These are phyloP conservation scores for Cacatua alba DNA, from an alignment of 2,113 vertebrate genomes.

Conservation along the genomic window DNA sequence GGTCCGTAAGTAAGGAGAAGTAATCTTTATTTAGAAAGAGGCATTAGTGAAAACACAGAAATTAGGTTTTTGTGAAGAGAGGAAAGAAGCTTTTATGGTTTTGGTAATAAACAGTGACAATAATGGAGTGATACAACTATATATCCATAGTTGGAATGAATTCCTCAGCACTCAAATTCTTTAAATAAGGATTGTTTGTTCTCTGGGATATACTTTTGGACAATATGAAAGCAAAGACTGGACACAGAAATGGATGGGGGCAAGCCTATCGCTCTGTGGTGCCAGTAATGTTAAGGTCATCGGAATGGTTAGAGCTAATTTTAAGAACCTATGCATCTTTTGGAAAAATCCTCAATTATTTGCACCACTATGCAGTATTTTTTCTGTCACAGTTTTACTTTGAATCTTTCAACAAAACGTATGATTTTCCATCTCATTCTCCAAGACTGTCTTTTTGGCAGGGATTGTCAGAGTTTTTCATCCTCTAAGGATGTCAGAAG, in stretches of 20 bases:
- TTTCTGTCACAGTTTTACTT: conserved; percentile 13
- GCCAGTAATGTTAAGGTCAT: background rate
- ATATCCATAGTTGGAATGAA: background rate
- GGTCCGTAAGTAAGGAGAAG: background rate
- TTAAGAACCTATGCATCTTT: background rate
- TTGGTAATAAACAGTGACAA: background rate
- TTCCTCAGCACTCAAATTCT: background rate
- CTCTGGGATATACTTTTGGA: background rate
- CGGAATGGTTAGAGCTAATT: background rate
- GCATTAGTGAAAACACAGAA: background rate
- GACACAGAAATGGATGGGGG: background rate
- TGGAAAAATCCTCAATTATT: conserved; percentile 7
- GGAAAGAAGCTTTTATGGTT: background rate
- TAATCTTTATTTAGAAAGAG: background rate
- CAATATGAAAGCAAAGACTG: background rate
- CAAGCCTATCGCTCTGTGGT: background rate
- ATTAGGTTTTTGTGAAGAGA: background rate
- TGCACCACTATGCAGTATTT: background rate
- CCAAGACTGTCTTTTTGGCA: conserved; percentile 52
- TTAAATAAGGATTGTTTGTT: background rate
- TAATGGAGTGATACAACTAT: background rate
- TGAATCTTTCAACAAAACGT: conserved; percentile 3
- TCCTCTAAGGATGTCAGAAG: conserved; percentile 33
- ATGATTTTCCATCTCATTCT: conserved; percentile 48
- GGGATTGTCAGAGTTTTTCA: background rate